A percentile compares a stretch with the other conserved stretches of the same genome.
phyloP scores from a whole-genome alignment of 2,888 invertebrate genomes.

The Campoplex nolae region DNA sequence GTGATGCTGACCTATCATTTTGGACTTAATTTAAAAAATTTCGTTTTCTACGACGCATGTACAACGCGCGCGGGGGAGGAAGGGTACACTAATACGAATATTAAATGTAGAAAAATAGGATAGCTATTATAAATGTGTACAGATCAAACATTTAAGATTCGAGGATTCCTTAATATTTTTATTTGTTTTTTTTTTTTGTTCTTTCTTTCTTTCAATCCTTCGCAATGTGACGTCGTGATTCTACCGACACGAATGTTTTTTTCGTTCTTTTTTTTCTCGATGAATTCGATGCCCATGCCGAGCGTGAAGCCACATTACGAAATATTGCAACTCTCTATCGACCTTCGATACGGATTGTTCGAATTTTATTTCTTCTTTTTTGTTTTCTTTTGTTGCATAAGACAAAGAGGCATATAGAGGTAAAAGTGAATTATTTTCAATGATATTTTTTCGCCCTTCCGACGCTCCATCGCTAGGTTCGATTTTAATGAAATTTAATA shows the following conservation, averaged over 20 bases:
- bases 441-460: constrained; percentile 5
- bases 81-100: constrained; percentile 70
- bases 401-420: constrained; percentile 34
- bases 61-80: constrained; percentile 54
- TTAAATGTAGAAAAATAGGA: constrained; percentile 83
- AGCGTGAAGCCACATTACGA: constrained; percentile 3
- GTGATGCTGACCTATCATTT: constrained; percentile 28
- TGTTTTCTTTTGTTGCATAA: constrained; percentile 17
- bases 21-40: constrained; percentile 44
- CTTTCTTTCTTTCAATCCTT: constrained; percentile 38
- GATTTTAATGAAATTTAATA: constrained; percentile 15
- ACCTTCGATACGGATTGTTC: constrained; percentile 25
- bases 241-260: constrained; percentile 32
- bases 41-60: constrained; percentile 47
- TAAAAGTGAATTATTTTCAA: constrained; percentile 50
- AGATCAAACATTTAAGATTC: constrained; percentile 64
- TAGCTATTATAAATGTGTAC: constrained; percentile 71
- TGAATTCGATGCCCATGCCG: constrained; percentile 9
- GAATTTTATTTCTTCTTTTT: neutral
- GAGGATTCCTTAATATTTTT: constrained; percentile 23
- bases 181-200: no score
- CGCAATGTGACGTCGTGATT: constrained; percentile 43
- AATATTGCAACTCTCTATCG: constrained; percentile 28
- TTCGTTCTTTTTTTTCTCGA: neutral
- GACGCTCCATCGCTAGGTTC: constrained; percentile 8